Percentiles rank a stretch among this genome's conserved stretches.
Conservation (phyloP, 92 coral and sea anemone species). For the Galaxea fascicularis region DNA sequence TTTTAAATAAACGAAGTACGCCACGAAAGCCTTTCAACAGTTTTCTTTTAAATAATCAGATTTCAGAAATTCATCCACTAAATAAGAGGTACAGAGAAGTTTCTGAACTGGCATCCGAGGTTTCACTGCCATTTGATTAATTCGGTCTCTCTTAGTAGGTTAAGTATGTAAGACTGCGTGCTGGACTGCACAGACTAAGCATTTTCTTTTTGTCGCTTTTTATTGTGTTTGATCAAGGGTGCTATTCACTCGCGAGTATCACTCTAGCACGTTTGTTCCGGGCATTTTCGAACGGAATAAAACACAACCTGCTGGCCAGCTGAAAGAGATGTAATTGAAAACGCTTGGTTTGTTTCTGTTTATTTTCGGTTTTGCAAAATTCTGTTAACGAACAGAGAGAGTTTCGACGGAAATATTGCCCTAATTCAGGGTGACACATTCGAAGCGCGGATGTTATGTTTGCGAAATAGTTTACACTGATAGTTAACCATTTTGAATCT, state of each 20-base stretch:
- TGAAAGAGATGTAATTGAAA: slow-evolving; percentile 39
- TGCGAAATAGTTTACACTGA: neutral
- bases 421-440: neutral
- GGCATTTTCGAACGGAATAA: slow-evolving; percentile 31
- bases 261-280: slow-evolving; percentile 25
- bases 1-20: neutral
- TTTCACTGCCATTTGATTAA: too few species aligned
- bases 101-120: too few species aligned
- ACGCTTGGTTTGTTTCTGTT: slow-evolving; percentile 10
- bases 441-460: neutral
- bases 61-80: too few species aligned
- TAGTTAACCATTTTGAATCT: neutral
- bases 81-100: too few species aligned
- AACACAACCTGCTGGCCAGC: slow-evolving; percentile 50
- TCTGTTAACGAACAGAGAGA: neutral
- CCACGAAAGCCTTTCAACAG: neutral
- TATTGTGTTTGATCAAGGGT: slow-evolving; percentile 17
- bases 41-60: too few species aligned
- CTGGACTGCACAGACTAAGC: neutral
- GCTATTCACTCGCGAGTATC: neutral
- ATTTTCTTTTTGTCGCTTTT: neutral
- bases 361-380: neutral
- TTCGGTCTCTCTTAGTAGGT: too few species aligned
- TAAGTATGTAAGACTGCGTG: too few species aligned
- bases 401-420: neutral